These are phyloP conservation scores for Bos javanicus DNA, from an alignment of 2,113 vertebrate genomes.

Conservation along the genomic window DNA sequence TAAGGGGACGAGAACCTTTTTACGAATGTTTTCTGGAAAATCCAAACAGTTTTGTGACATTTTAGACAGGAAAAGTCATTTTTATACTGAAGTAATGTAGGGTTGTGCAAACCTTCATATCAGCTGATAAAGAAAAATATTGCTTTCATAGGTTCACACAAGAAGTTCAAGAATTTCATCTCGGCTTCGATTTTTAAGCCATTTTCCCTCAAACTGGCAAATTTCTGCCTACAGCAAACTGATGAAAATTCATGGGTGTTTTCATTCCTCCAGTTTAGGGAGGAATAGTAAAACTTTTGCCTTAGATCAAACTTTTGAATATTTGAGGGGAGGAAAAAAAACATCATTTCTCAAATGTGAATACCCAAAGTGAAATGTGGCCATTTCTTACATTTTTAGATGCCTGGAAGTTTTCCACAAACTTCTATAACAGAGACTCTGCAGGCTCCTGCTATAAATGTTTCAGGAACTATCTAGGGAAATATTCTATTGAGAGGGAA, in stretches of 20 bases:
- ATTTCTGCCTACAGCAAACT: constrained; percentile 75
- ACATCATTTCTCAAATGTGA: constrained; percentile 68
- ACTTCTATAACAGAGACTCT: constrained; percentile 73
- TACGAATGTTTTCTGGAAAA: neutral
- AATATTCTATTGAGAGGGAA: constrained; percentile 72
- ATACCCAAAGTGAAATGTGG: constrained; percentile 75
- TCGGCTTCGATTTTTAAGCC: constrained; percentile 70
- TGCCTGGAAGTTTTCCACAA: constrained; percentile 74
- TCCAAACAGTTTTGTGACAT: constrained; percentile 44
- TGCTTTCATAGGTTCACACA: constrained; percentile 73
- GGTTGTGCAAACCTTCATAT: constrained; percentile 65
- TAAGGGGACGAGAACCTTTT: neutral
- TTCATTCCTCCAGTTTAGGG: constrained; percentile 68
- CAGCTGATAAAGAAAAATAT: constrained; percentile 74
- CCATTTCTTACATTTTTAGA: constrained; percentile 73
- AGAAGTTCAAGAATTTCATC: constrained; percentile 76
- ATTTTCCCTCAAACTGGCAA: constrained; percentile 74
- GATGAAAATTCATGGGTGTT: constrained; percentile 77
- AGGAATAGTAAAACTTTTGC: constrained; percentile 76
- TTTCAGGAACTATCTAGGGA: constrained; percentile 74
- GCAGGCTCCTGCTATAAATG: constrained; percentile 75
- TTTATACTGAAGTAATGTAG: constrained; percentile 54
- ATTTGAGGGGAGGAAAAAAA: constrained; percentile 51
- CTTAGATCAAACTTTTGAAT: constrained; percentile 75
- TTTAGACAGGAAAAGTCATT: constrained; percentile 62